Evolutionary conservation across 2,113 vertebrate genomes (phyloP), one percentile per base, ranked within the genome.

Genomic region (Nothobranchius kuhntae): DNA sequence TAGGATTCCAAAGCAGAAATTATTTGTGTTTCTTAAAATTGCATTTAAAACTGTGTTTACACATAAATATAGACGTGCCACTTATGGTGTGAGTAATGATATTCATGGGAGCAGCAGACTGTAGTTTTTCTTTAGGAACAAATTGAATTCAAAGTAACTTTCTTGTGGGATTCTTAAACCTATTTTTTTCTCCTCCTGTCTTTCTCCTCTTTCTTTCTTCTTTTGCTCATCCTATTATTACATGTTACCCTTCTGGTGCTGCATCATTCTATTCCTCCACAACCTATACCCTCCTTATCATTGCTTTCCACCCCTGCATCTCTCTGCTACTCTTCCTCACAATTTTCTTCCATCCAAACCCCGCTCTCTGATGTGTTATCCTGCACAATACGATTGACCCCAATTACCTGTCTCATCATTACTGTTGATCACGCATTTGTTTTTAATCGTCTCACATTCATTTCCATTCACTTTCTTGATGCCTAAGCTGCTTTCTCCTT

Each of bases 81-180:
- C 51, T 61, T 53, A 60, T 75, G 72, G 81, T 84, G 78, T 77
- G 73, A 80, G 52, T 77, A 76, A 87, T 87, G 76, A 69, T 84
- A 86, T 87, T 87, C 78, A 80, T 85, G 38, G 68, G 51, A 60
- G 51, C 36, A 72, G 52, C 65, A 68, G 75, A 71, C 53, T 62
- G 60, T 64, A 47, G 74, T 73, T 84, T 74, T 79, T 64, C 72
- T 17, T 0, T 55, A 64, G 69, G 69, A 77, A 81, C 68, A 80
- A 81, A 78, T 65, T 75, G 72, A 84, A 81, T 77, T 74, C 26
- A 13, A 36, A 73, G 75, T 80, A 70, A 79, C 73, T 69, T 62
- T 68, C 30, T 53, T 66, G 47, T 60, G 69, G 53, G 53, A 78
- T 82, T 84, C 80, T 67, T 75, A 53, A 77, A 73, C 57, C 61